Conservation (phyloP, 2,113 vertebrate species). For the Dasyprocta punctata region DNA sequence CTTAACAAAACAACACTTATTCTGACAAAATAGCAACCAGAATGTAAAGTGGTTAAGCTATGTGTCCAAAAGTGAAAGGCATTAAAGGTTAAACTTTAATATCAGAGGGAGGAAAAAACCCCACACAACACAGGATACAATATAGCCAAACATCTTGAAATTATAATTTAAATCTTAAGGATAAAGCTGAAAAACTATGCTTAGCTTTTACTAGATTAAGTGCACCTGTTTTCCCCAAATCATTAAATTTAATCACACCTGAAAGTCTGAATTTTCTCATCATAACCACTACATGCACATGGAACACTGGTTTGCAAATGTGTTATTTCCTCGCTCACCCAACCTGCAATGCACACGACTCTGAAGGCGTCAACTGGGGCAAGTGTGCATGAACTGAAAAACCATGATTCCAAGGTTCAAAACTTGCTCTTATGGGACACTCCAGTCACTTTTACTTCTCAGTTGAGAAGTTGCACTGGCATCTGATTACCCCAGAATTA, state of each 20-base stretch:
- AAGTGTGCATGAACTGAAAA: conserved; percentile 13
- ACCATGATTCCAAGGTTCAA: conserved; percentile 63
- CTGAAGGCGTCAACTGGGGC: conserved; percentile 58
- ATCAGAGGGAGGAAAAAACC: background rate
- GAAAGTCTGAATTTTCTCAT: conserved; percentile 39
- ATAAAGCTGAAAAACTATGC: conserved; percentile 30
- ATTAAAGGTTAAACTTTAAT: conserved; percentile 57
- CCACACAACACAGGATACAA: conserved; percentile 46
- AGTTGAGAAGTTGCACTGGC: background rate
- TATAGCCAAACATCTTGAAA: conserved; percentile 50
- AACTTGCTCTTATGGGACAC: conserved; percentile 59
- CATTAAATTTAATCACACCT: conserved; percentile 46
- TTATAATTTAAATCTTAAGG: conserved; percentile 51
- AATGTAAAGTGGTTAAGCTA: conserved; percentile 38
- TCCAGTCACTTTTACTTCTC: conserved; percentile 18
- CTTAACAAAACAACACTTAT: conserved; percentile 59
- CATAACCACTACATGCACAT: conserved; percentile 61
- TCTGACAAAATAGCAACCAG: conserved; percentile 73
- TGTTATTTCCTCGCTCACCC: conserved; percentile 66
- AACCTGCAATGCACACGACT: no score
- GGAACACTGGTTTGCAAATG: conserved; percentile 54
- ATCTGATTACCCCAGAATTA: background rate
- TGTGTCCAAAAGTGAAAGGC: conserved; percentile 56
- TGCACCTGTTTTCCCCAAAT: conserved; percentile 57
- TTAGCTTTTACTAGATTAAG: conserved; percentile 47